Conservation (phyloP, 2,113 vertebrate genomes). For the Meriones unguiculatus region DNA sequence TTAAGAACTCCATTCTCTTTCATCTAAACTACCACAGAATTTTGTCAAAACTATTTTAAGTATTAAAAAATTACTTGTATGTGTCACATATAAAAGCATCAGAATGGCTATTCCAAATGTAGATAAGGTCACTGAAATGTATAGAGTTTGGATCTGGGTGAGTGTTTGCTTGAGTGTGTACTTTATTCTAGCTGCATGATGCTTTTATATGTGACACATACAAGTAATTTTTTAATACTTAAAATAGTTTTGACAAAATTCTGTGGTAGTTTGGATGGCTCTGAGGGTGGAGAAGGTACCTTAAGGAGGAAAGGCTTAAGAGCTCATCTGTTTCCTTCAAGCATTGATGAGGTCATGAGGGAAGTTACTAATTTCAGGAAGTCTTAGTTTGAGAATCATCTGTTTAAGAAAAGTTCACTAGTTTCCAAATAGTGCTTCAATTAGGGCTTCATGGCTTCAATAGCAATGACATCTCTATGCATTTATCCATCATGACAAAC, state of each 20-base stretch:
- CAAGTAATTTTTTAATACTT: not conserved
- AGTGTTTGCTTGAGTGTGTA: not conserved
- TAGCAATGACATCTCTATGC: not conserved
- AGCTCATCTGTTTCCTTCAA: too few relatives aligned
- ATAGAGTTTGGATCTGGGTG: not conserved
- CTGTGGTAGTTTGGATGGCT: not conserved
- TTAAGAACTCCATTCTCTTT: not conserved
- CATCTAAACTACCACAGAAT: not conserved
- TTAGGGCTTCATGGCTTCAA: not conserved
- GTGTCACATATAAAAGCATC: not conserved
- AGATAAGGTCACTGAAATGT: not conserved
- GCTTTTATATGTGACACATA: not conserved
- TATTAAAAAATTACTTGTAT: not conserved
- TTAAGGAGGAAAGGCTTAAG: too few relatives aligned
- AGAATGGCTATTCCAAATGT: not conserved
- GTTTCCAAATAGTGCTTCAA: not conserved
- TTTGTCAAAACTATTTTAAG: not conserved
- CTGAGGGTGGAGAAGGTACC: not conserved
- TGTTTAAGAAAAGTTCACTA: not conserved
- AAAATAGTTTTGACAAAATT: not conserved
- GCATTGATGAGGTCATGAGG: not conserved
- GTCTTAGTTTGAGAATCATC: conserved; percentile 3
- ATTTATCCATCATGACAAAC: not conserved
- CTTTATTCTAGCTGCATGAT: not conserved
- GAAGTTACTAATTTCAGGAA: not conserved